Conservation (phyloP, 2,113 vertebrate genomes). For the Astatotilapia flaviijosephi region DNA sequence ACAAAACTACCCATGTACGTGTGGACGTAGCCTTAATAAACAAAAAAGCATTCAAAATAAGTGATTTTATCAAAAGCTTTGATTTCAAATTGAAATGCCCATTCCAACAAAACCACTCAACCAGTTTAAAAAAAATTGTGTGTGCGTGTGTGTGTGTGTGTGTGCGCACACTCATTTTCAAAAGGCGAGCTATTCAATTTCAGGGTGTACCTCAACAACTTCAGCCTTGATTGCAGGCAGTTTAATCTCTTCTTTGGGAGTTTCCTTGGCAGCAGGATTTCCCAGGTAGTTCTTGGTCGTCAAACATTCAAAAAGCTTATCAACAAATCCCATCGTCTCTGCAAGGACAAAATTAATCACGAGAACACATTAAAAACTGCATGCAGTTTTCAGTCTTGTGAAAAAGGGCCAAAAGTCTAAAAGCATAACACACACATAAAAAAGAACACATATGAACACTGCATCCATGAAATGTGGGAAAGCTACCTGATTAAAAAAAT, state of each 20-base stretch:
- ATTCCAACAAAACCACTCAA: no score
- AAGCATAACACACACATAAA: not conserved
- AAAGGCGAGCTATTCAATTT: not conserved
- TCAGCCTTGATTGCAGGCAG: constrained; percentile 78
- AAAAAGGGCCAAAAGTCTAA: not conserved
- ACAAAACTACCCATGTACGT: not conserved
- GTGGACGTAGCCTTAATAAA: not conserved
- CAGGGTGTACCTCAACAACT: constrained; percentile 73
- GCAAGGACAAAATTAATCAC: constrained; percentile 14
- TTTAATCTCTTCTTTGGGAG: constrained; percentile 81
- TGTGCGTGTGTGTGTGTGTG: no score
- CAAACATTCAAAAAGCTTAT: constrained; percentile 97
- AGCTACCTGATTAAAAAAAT: not conserved
- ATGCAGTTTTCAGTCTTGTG: not conserved
- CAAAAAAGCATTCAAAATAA: not conserved
- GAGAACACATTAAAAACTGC: not conserved
- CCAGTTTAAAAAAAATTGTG: no score
- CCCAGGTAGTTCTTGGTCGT: constrained; percentile 89
- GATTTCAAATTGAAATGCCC: not conserved
- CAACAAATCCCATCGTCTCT: constrained; percentile 97
- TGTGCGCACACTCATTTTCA: not conserved
- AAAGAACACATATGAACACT: not conserved
- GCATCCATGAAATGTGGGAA: not conserved
- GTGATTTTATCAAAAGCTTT: not conserved
- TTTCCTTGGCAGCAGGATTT: constrained; percentile 76